Percentiles rank a stretch among this genome's conserved stretches.
Conservation (phyloP, 2,113 vertebrate genomes). For the Aptenodytes forsteri region DNA sequence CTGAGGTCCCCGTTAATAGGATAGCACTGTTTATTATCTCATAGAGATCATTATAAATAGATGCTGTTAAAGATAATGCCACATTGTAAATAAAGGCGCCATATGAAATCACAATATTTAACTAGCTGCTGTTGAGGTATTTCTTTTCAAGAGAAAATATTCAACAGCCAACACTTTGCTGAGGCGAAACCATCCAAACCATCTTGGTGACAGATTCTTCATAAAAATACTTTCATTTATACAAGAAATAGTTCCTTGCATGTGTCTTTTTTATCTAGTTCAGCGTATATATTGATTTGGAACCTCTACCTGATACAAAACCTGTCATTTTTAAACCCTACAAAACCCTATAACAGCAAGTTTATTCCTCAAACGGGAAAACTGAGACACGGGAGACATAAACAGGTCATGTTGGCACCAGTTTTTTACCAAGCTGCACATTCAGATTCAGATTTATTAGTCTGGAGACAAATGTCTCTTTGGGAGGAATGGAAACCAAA, state of each 20-base stretch:
- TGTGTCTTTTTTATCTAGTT: neutral
- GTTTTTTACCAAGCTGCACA: neutral
- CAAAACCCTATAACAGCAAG: neutral
- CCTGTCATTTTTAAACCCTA: neutral
- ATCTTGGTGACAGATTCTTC: neutral
- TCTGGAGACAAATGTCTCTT: slow-evolving; percentile 23
- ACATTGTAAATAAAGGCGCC: slow-evolving; percentile 41
- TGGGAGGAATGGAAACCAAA: slow-evolving; percentile 18
- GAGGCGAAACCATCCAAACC: neutral
- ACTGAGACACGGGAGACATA: neutral
- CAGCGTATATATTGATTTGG: neutral
- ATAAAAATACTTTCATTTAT: neutral
- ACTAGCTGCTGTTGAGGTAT: slow-evolving; percentile 26
- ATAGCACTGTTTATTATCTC: slow-evolving; percentile 62
- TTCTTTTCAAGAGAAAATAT: slow-evolving; percentile 18
- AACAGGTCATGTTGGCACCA: neutral
- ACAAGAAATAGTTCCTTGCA: neutral
- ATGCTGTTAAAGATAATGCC: slow-evolving; percentile 47
- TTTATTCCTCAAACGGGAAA: neutral
- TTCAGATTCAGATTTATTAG: slow-evolving; percentile 27
- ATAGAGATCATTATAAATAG: slow-evolving; percentile 57
- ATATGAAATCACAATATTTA: slow-evolving; percentile 58
- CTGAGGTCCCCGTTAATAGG: slow-evolving; percentile 27
- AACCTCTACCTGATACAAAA: neutral
- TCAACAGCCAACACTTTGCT: neutral